phyloP scores from a whole-genome alignment of 2,113 vertebrate species.

The Mesitornis unicolor region DNA sequence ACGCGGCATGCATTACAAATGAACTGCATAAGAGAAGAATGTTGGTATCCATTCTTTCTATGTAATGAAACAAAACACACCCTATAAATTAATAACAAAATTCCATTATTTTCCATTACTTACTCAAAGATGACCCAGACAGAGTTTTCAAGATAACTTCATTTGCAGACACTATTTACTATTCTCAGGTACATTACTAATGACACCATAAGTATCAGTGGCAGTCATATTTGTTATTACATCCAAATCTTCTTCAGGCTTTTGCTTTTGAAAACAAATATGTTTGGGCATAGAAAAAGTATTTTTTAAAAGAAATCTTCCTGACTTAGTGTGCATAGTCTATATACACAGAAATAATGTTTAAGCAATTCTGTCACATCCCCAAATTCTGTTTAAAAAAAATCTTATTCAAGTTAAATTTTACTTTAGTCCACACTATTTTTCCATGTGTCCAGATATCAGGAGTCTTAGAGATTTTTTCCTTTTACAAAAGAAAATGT shows the following conservation, averaged over 20 bases:
- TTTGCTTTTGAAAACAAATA: not conserved
- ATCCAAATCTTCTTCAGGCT: not conserved
- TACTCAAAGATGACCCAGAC: not conserved
- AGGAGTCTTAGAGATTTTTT: not conserved
- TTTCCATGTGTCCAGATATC: not conserved
- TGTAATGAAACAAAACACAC: not conserved
- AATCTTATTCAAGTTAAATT: not conserved
- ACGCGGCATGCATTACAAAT: not conserved
- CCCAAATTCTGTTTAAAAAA: not conserved
- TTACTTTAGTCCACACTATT: not conserved
- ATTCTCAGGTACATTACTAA: not conserved
- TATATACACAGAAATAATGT: not conserved
- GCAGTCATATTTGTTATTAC: not conserved
- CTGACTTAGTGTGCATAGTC: not conserved
- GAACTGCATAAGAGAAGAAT: not conserved
- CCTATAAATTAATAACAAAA: not conserved
- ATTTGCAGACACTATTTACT: not conserved
- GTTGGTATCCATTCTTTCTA: not conserved
- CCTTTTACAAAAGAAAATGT: not conserved
- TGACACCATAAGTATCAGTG: not conserved
- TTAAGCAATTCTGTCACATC: not conserved
- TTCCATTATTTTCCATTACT: not conserved
- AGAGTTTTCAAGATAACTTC: not conserved
- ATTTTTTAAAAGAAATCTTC: not conserved
- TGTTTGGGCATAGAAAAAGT: not conserved